Percentiles rank a stretch among this genome's conserved stretches.
phyloP scores from a whole-genome alignment of 2,888 invertebrate genomes.

The Dasysyrphus albostriatus region DNA sequence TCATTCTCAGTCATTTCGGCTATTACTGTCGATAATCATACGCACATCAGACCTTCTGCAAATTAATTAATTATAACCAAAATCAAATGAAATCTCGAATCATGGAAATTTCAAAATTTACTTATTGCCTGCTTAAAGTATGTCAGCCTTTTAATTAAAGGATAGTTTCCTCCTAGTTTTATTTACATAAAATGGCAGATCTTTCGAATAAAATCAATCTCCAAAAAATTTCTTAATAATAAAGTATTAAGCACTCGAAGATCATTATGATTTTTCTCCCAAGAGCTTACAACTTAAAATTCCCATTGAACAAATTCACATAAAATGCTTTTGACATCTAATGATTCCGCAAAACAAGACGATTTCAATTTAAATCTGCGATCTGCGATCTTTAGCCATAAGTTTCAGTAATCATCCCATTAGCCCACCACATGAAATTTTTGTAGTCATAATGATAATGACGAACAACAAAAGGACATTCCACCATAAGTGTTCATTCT shows the following conservation, averaged over 20 bases:
- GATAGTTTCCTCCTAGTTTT: too few species aligned
- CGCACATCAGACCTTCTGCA: too few species aligned
- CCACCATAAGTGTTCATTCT: conserved; percentile 57
- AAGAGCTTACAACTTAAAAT: conserved; percentile 40
- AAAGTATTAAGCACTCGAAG: not conserved
- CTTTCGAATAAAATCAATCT: too few species aligned
- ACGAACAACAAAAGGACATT: conserved; percentile 71
- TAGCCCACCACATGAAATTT: conserved; percentile 37
- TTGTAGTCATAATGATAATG: conserved; percentile 29
- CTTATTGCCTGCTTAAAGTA: too few species aligned
- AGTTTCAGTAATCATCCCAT: conserved; percentile 60
- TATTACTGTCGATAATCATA: too few species aligned
- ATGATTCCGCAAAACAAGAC: not conserved
- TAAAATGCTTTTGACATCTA: conserved; percentile 14
- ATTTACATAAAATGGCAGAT: too few species aligned
- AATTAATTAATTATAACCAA: too few species aligned
- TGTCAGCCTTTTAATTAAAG: too few species aligned
- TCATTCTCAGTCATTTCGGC: too few species aligned
- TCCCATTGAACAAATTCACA: conserved; percentile 15
- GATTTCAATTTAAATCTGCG: not conserved
- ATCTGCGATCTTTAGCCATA: not conserved
- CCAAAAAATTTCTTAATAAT: not conserved
- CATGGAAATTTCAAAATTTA: too few species aligned
- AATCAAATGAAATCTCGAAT: too few species aligned
- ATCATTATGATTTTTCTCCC: not conserved